Evolutionary conservation across 1,140 invertebrate species (phyloP), one percentile per base, ranked within the genome.

Genomic region (Stratiolaelaps scimitus): DNA sequence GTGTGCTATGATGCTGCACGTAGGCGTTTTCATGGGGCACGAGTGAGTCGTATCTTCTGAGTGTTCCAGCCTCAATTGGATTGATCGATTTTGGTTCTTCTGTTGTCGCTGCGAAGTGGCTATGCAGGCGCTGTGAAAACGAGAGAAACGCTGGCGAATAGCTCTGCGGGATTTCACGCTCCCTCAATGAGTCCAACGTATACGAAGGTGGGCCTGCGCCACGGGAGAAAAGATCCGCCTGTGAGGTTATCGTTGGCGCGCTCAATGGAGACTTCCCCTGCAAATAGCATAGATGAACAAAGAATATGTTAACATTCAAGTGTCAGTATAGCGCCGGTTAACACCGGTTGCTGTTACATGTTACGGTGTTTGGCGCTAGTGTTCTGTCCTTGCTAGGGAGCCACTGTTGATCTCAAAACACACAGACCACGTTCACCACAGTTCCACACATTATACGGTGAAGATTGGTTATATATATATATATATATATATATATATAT

Each of bases 231-330:
- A 60, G 53, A 34, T 60, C 53, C 23, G 53, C 53, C 23, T 60
- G 53, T 29, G 53, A 60, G 26, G 53, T 60, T n/a, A 60, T 60
- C 20, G 53, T 60, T 15, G 53, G 53, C 34, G 26, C 20, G 53
- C 53, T 60, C n/a, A 60, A 34, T 1, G 53, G 53, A 19, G 53
- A 60, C 53, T 60, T 60, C 15, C 53, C 34, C 53, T 60, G 53
- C 15, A 60, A 26, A 15, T 4, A n/a, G 34, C 10, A 40, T 40
- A 10, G 0, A 40, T 40, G 10, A 40, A 40, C 4, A 40, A 6
- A 40, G 34, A 4, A 40, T 6, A 40, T 40, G 10, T 40, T 40
- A 40, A 10, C 34, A 40, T 40, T n/a, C n/a, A n/a, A n/a, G n/a
- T n/a, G n/a, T n/a, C n/a, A n/a, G n/a, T n/a, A n/a, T n/a, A n/a